Conservation (phyloP, 2,888 invertebrate genomes). For the Drosophila conformis region DNA sequence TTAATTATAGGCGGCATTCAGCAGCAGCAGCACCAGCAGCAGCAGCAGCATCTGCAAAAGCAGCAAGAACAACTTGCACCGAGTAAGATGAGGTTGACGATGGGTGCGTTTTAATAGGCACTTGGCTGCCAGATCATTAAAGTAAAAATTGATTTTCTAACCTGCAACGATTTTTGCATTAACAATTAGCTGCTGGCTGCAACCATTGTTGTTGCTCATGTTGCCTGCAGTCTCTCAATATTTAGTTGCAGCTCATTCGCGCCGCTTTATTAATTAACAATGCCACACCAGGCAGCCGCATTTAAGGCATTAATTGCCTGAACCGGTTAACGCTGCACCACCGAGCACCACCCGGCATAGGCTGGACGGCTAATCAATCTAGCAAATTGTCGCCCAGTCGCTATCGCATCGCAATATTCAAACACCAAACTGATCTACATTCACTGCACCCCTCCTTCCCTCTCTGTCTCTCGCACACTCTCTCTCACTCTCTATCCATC, state of each 20-base stretch:
- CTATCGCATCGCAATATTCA: conserved; percentile 56
- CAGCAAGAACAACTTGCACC: not conserved
- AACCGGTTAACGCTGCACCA: conserved; percentile 55
- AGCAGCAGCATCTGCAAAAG: not conserved
- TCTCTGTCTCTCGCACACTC: not conserved
- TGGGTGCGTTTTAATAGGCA: conserved; percentile 65
- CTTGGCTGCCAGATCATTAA: conserved; percentile 75
- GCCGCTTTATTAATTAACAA: conserved; percentile 77
- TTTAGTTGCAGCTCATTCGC: conserved; percentile 46
- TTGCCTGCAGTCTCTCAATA: not conserved
- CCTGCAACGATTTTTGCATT: conserved; percentile 79
- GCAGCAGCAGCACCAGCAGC: conserved; percentile 1
- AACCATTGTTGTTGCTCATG: not conserved
- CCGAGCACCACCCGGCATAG: conserved; percentile 24
- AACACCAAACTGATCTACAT: conserved; percentile 41
- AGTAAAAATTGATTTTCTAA: conserved; percentile 81
- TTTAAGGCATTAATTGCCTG: conserved; percentile 77
- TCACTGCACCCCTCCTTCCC: not conserved
- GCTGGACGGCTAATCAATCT: conserved; percentile 77
- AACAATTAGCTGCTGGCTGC: conserved; percentile 62
- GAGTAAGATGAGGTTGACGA: conserved; percentile 29
- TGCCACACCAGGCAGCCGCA: conserved; percentile 78
- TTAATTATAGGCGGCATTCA: conserved; percentile 55
- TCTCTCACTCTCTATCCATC: conserved; percentile 11
- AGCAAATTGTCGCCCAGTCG: conserved; percentile 78